Evolutionary conservation across 37 sponge, comb jelly and placozoan genomes (phyloP).

Genomic region (Eunapius fragilis): DNA sequence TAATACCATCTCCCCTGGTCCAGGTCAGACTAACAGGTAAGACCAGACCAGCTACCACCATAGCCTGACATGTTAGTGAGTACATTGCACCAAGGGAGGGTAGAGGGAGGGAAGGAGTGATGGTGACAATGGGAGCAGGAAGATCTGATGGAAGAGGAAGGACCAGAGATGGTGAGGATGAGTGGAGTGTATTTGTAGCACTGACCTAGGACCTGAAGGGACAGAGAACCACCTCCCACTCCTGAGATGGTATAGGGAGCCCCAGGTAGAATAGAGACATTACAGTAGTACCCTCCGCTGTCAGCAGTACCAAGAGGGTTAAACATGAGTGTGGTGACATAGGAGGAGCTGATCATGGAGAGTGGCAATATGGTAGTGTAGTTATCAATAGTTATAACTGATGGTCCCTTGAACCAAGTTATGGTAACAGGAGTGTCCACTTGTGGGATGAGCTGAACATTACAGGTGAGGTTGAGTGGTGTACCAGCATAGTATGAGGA

Average conservation of each 20-base stretch:
- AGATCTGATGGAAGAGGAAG: not conserved
- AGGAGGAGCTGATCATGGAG: no score
- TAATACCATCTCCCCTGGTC: not conserved
- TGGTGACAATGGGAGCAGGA: not conserved
- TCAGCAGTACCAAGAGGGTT: slow-evolving; percentile 4
- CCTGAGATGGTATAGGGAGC: not conserved
- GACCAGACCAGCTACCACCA: not conserved
- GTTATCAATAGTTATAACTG: no score
- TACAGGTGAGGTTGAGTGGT: not conserved
- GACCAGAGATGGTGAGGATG: not conserved
- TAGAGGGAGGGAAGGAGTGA: not conserved
- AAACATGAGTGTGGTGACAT: not conserved
- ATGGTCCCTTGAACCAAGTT: no score
- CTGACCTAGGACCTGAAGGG: not conserved
- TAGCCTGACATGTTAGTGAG: not conserved
- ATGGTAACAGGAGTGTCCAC: not conserved
- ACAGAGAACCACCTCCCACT: not conserved
- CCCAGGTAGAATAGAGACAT: slow-evolving; percentile 1
- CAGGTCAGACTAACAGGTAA: not conserved
- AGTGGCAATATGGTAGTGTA: no score
- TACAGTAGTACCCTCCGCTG: slow-evolving; percentile 48
- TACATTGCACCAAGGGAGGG: not conserved
- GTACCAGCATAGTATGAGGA: not conserved
- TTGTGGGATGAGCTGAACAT: not conserved
- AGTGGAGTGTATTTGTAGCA: not conserved